Conservation (phyloP, 2,113 vertebrate species). For the Rhagologus leucostigma region DNA sequence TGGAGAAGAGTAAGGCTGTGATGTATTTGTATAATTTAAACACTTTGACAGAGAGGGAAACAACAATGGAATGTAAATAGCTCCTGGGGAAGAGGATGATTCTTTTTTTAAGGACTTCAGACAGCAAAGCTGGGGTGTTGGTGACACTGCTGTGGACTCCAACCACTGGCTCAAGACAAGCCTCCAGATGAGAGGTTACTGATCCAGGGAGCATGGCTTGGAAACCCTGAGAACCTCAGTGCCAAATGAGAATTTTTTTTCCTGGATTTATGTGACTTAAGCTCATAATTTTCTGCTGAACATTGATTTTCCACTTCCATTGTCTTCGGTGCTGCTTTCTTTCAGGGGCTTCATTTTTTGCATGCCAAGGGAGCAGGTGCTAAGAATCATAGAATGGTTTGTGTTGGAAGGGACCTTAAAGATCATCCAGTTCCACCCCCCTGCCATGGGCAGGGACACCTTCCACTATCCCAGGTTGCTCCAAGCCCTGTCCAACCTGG, state of each 20-base stretch:
- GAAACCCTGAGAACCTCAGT: not conserved
- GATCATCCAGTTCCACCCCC: rapidly evolving
- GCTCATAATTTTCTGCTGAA: not conserved
- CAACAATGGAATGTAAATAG: not conserved
- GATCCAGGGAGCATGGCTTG: not conserved
- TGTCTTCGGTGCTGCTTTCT: not conserved
- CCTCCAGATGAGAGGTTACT: not conserved
- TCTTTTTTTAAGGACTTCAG: not conserved
- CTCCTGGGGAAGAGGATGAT: not conserved
- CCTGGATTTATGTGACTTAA: not conserved
- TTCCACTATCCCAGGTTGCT: not conserved
- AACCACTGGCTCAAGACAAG: not conserved
- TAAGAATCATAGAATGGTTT: not conserved
- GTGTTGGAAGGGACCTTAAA: not conserved
- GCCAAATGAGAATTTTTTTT: not conserved
- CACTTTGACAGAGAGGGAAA: not conserved
- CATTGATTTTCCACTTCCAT: not conserved
- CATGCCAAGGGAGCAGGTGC: not conserved
- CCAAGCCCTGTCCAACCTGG: rapidly evolving
- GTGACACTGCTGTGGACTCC: not conserved
- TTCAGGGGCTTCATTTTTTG: not conserved
- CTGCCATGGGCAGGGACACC: not conserved
- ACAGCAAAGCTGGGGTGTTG: not conserved
- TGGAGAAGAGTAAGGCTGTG: not conserved
- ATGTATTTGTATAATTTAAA: slow-evolving; percentile 17